Evolutionary conservation across 2,797 vertebrate species (phyloP), one percentile per base, ranked within the genome.

Genomic region (Pseudomugil gertrudae): DNA sequence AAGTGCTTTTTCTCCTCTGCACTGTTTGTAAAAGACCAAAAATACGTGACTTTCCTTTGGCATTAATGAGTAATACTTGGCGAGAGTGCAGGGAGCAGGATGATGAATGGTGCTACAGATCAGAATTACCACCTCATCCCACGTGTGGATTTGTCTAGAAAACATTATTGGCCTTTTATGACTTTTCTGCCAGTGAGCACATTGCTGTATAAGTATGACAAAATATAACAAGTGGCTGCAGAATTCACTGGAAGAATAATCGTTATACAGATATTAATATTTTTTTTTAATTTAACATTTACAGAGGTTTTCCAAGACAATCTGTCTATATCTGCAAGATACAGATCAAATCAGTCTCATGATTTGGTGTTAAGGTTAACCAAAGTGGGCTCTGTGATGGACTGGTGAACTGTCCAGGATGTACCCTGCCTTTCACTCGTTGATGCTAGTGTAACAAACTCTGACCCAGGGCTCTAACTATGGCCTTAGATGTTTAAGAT

Each of bases 31-130:
- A n/a, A n/a, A n/a, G n/a, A n/a, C n/a, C n/a, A n/a, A n/a, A n/a
- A n/a, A n/a, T n/a, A n/a, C 23, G 29, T 13, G 11, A 13, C 2
- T 19, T 55, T 63, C 57, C n/a, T 70, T 73, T 72, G 30, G 56
- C n/a, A 55, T 78, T 68, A 60, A 73, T 74, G 71, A 70, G 66
- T 64, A 59, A 66, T 38, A 27, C 68, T 63, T 23, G 66, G 72
- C 73, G 24, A 32, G 47, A 73, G 70, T 11, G 1, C 54, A 27
- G 56, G 56, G 69, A 54, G 52, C 54, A 15, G 17, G 72, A 66
- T 74, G 74, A 78, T 76, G 62, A 80, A 79, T 65, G 70, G 52
- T 2, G 57, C 56, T 14, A 6, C 57, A 38, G 23, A 63, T 73
- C 52, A 63, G 63, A 76, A 67, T 56, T 69, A 68, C 43, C 61